Conservation (phyloP, 1,140 invertebrate species). For the Lucilia sericata region DNA sequence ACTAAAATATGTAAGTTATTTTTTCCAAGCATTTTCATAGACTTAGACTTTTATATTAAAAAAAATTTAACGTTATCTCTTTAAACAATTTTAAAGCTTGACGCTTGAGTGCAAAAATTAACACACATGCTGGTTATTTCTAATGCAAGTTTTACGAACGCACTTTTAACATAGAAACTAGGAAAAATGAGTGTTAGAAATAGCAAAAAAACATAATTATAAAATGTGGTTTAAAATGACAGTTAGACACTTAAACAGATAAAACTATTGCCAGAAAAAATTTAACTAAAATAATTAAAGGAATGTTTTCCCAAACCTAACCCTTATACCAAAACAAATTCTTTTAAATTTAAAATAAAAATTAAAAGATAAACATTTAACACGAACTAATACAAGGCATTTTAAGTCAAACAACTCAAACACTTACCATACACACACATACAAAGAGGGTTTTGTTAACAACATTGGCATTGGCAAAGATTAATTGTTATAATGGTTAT, state of each 20-base stretch:
- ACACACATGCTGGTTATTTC: background rate
- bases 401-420: background rate
- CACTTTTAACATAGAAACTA: slow-evolving; percentile 23
- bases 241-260: slow-evolving; percentile 7
- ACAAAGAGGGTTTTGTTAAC: slow-evolving; percentile 54
- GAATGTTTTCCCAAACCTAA: background rate
- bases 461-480: slow-evolving; percentile 67
- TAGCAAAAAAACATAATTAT: slow-evolving; percentile 39
- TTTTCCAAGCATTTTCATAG: background rate
- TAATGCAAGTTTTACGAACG: background rate
- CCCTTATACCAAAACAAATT: background rate
- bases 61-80: slow-evolving; percentile 1
- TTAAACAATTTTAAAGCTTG: background rate
- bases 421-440: slow-evolving; percentile 56
- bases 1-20: background rate
- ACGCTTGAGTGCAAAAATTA: slow-evolving; percentile 17
- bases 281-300: background rate
- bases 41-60: background rate
- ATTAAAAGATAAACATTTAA: slow-evolving; percentile 65
- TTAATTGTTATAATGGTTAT: slow-evolving; percentile 66
- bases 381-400: slow-evolving; percentile 29
- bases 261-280: background rate
- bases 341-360: slow-evolving; percentile 55
- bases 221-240: slow-evolving; percentile 41
- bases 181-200: slow-evolving; percentile 34